A percentile compares a stretch with the other conserved stretches of the same genome.
Evolutionary conservation across 2,888 invertebrate genomes (phyloP).

Genomic region (Agrilus mali): DNA sequence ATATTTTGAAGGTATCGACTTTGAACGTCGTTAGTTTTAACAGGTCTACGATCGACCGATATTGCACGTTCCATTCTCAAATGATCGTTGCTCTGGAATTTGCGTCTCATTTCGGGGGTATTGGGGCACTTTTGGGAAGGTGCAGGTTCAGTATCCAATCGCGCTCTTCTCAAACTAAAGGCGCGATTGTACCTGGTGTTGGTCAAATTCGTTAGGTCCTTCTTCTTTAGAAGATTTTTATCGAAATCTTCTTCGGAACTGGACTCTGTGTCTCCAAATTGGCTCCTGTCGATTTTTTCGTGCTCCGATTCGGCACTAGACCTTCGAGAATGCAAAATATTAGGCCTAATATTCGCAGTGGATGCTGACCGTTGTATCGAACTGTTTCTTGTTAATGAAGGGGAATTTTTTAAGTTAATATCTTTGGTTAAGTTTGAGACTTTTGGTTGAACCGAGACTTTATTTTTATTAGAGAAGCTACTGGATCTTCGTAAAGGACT

Average conservation of each 20-base stretch:
- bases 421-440: conserved; percentile 22
- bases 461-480: conserved; percentile 43
- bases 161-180: conserved; percentile 52
- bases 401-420: conserved; percentile 24
- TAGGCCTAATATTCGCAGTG: conserved; percentile 33
- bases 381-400: conserved; percentile 20
- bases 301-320: conserved; percentile 23
- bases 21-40: conserved; percentile 28
- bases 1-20: conserved; percentile 31
- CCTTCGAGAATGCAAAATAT: conserved; percentile 19
- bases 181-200: conserved; percentile 60
- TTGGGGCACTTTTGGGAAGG: conserved; percentile 44
- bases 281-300: conserved; percentile 28
- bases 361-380: conserved; percentile 36
- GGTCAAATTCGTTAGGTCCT: conserved; percentile 31
- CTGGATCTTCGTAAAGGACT: conserved; percentile 52
- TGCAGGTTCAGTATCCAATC: conserved; percentile 39
- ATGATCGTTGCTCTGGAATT: conserved; percentile 31
- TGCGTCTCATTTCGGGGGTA: conserved; percentile 48
- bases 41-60: conserved; percentile 31
- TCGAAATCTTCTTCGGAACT: conserved; percentile 39
- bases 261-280: conserved; percentile 34
- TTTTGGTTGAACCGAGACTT: conserved; percentile 18
- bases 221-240: conserved; percentile 28
- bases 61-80: conserved; percentile 27